Percentiles rank a stretch among this genome's conserved stretches.
Evolutionary conservation across 1,140 invertebrate genomes (phyloP).

Genomic region (Gonatopus flavifemur): DNA sequence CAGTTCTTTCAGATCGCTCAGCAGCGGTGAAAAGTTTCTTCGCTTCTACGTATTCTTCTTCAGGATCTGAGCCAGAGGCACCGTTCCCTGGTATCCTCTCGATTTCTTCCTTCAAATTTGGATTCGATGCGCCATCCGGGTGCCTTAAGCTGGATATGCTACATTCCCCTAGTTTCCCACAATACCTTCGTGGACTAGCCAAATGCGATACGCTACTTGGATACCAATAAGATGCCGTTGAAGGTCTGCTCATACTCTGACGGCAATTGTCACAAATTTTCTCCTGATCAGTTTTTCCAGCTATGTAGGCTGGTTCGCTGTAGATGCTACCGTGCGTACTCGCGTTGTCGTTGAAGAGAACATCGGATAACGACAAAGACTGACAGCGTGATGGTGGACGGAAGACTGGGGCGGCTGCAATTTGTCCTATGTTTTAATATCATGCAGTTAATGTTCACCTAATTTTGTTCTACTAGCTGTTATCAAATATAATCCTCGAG

Average conservation of each 20-base stretch:
- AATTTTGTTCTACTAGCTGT: no score
- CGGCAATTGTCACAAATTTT: conserved; percentile 78
- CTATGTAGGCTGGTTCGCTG: conserved; percentile 77
- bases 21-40: conserved; percentile 61
- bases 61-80: conserved; percentile 63
- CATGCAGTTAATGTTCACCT: no score
- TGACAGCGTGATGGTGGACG: conserved; percentile 62
- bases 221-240: conserved; percentile 66
- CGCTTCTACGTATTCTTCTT: conserved; percentile 62
- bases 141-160: conserved; percentile 78
- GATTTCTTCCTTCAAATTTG: conserved; percentile 76
- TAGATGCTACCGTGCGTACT: conserved; percentile 76
- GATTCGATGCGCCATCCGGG: conserved; percentile 89
- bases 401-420: conserved; percentile 46
- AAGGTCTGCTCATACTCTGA: conserved; percentile 69
- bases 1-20: conserved; percentile 51
- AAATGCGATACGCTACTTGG: conserved; percentile 57
- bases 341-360: conserved; percentile 64
- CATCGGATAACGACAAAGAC: conserved; percentile 72
- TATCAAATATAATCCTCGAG: no score
- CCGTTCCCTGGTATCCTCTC: conserved; percentile 71
- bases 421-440: conserved; percentile 43
- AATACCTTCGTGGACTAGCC: conserved; percentile 52
- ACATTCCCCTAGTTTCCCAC: conserved; percentile 54
- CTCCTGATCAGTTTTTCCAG: conserved; percentile 64